Conservation (phyloP, 2,113 vertebrate species). For the Parus major region DNA sequence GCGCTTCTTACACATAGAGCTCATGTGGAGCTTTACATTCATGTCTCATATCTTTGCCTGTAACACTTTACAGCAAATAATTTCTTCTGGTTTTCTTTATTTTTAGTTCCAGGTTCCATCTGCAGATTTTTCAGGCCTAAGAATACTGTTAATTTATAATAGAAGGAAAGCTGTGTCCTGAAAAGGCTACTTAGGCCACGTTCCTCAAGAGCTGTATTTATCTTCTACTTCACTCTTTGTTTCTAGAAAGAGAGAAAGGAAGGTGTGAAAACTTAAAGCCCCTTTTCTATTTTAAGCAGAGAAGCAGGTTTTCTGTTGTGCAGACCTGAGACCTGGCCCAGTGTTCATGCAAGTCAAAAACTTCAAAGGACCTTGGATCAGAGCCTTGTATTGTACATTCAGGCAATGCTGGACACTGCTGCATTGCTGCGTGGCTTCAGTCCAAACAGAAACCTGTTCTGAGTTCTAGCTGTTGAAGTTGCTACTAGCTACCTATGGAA, state of each 20-base stretch:
- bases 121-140: background rate
- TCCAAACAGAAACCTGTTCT: conserved; percentile 18
- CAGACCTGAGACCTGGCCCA: background rate
- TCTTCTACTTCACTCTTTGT: background rate
- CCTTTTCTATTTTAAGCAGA: background rate
- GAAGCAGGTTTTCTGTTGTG: conserved; percentile 6
- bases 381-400: conserved; percentile 7
- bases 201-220: background rate
- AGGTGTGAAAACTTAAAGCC: background rate
- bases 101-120: background rate
- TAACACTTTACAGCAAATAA: background rate
- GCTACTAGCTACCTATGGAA: background rate
- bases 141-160: background rate
- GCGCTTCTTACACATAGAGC: background rate
- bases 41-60: background rate
- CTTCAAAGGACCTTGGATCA: conserved; percentile 15
- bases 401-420: conserved; percentile 12
- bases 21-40: background rate
- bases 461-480: background rate
- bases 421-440: background rate
- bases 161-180: background rate
- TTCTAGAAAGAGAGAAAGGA: background rate
- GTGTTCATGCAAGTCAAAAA: background rate
- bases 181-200: background rate
- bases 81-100: background rate